Base-by-base conservation (phyloP, 2,888 invertebrate species). In the Amiota minor region DNA sequence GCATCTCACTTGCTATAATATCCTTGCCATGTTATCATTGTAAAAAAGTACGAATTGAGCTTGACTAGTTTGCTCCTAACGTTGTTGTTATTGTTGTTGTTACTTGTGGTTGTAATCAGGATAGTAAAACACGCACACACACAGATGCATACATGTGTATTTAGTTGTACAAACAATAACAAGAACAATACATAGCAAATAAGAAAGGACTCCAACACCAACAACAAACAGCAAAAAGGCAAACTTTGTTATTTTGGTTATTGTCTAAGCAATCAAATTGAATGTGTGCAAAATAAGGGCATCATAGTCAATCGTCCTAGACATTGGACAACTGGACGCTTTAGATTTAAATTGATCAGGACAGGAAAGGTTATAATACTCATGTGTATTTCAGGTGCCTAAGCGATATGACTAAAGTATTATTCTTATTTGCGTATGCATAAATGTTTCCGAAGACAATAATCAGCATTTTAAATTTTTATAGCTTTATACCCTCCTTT, bases 201-300 rank as follows among this genome's bases (percentile, higher is more conserved):
- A 35, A 8, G 35, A 59, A 18, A 59, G 59, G 20, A 59, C 59
- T 14, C 23, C 23, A 62, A 12, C 23, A 11, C 18, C n/a, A n/a
- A 62, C 67, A 67, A 14, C 67, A 68, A 35, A 68, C 67, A 68
- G 67, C 67, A 68, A 68, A 68, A 68, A 68, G 67, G 67, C 67
- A 68, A 68, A 68, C 67, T 65, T 47, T 14, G 16, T 46, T 46
- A n/a, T 46, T 64, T 46, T 11, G 9, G 14, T 68, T 68, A 68
- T 68, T 68, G 50, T 68, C 67, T 53, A 68, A 68, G 67, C 53
- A 68, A 68, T 68, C 67, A 68, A 68, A 50, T 68, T 68, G 67
- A 68, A 68, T 68, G 53, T 68, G 67, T 53, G 20, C 67, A 68
- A 68, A 68, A 50, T 59, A 59, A 59, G 10, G 59, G 20, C 59